Evolutionary conservation across 2,888 invertebrate species (phyloP).

Genomic region (Ceraclea dissimilis): DNA sequence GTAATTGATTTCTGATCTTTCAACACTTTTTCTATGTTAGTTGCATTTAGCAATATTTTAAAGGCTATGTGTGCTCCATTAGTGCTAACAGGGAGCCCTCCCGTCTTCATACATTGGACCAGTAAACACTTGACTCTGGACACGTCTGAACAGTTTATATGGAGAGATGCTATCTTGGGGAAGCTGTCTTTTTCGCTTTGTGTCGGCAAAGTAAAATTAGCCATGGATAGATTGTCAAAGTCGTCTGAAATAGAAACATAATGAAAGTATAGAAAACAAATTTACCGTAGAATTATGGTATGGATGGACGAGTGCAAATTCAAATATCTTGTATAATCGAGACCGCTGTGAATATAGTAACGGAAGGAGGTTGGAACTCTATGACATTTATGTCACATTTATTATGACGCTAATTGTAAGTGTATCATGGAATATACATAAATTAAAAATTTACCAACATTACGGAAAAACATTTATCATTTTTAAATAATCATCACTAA

Average conservation of each 20-base stretch:
- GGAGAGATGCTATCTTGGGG: background rate
- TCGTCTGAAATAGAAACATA: constrained; percentile 3
- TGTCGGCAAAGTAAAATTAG: background rate
- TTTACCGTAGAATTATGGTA: too few species aligned
- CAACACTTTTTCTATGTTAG: constrained; percentile 20
- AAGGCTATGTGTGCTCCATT: constrained; percentile 24
- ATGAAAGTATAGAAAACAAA: too few species aligned
- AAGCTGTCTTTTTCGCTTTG: background rate
- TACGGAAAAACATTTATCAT: too few species aligned
- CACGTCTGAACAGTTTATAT: constrained; percentile 10
- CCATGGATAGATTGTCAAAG: background rate
- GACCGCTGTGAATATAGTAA: too few species aligned
- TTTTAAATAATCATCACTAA: too few species aligned
- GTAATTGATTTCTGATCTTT: constrained; percentile 9
- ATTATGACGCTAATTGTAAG: too few species aligned
- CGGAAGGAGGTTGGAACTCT: too few species aligned
- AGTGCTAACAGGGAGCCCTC: constrained; percentile 23
- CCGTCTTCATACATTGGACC: constrained; percentile 24
- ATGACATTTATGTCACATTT: too few species aligned
- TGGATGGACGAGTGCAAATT: too few species aligned
- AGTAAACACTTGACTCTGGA: constrained; percentile 24
- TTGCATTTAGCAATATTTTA: constrained; percentile 24
- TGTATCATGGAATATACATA: too few species aligned
- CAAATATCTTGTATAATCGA: too few species aligned
- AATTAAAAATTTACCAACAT: too few species aligned